A percentile compares a stretch with the other conserved stretches of the same genome.
Evolutionary conservation across 2,888 invertebrate genomes (phyloP).

Genomic region (Bursaphelenchus okinawaensis): DNA sequence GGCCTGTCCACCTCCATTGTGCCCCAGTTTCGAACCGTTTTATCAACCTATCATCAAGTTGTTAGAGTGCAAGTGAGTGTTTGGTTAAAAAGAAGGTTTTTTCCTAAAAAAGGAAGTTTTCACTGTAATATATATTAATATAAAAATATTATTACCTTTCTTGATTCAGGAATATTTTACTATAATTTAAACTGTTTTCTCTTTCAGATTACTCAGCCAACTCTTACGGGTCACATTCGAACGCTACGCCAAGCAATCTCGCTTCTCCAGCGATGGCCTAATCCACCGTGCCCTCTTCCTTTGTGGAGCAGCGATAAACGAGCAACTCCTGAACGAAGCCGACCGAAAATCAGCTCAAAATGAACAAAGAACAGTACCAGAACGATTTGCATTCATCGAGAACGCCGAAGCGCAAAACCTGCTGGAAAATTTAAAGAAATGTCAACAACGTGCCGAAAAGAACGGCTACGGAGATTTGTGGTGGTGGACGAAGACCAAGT

Average conservation of each 20-base stretch:
- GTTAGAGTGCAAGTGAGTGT: slow-evolving; percentile 3
- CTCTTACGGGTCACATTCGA: slow-evolving; percentile 37
- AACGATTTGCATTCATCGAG: slow-evolving; percentile 36
- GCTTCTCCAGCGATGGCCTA: slow-evolving; percentile 47
- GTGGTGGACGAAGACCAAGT: slow-evolving; percentile 8
- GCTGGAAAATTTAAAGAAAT: slow-evolving; percentile 13
- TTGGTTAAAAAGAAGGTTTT: no score
- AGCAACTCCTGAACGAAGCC: slow-evolving; percentile 29
- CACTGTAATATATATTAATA: no score
- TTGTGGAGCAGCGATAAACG: slow-evolving; percentile 47
- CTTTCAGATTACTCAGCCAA: slow-evolving; percentile 33
- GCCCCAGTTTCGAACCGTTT: slow-evolving; percentile 40
- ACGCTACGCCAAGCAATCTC: slow-evolving; percentile 38
- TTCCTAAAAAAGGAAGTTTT: no score
- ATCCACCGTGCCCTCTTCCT: slow-evolving; percentile 48
- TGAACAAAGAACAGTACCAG: slow-evolving; percentile 5
- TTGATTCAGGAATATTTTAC: no score
- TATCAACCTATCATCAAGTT: slow-evolving; percentile 28
- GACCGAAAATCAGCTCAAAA: slow-evolving; percentile 20
- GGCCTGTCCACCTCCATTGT: slow-evolving; percentile 49
- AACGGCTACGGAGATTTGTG: slow-evolving; percentile 21
- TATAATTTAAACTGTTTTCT: no score
- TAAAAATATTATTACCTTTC: no score
- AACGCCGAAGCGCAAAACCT: slow-evolving; percentile 33
- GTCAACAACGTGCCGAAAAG: slow-evolving; percentile 34